Evolutionary conservation across 2,113 vertebrate species (phyloP).

Genomic region (Grallaria varia): DNA sequence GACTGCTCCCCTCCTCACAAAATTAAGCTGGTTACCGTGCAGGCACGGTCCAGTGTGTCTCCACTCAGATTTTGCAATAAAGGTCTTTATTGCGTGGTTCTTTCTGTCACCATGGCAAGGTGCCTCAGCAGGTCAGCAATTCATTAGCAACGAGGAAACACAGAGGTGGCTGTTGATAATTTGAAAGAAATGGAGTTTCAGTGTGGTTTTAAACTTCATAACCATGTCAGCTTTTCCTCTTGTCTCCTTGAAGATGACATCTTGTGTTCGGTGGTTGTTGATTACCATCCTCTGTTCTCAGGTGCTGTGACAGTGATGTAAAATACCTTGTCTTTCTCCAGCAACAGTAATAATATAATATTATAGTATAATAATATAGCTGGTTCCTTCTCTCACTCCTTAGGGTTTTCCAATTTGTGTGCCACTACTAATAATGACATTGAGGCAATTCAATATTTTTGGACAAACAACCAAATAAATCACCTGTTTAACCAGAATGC

Average conservation of each 20-base stretch:
- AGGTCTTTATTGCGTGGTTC: neutral
- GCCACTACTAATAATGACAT: fast-evolving
- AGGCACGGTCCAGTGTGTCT: neutral
- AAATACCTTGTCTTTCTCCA: neutral
- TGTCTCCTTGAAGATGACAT: neutral
- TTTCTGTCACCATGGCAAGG: neutral
- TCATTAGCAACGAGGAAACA: neutral
- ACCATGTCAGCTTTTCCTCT: neutral
- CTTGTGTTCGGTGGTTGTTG: neutral
- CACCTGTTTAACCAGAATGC: neutral
- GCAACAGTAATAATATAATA: too few species aligned
- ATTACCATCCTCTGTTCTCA: neutral
- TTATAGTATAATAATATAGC: neutral
- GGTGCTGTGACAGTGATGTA: neutral
- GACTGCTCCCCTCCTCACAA: neutral
- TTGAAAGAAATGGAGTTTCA: neutral
- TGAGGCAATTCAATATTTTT: neutral
- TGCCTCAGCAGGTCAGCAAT: neutral
- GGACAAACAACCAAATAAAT: neutral
- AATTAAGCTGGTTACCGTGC: neutral
- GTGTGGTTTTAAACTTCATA: neutral
- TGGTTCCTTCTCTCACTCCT: neutral
- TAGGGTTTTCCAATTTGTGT: neutral
- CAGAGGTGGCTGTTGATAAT: neutral
- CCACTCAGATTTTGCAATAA: neutral